Evolutionary conservation across 2,888 invertebrate genomes (phyloP), one percentile per base, ranked within the genome.

Genomic region (Gastracanthus pulcherrimus): DNA sequence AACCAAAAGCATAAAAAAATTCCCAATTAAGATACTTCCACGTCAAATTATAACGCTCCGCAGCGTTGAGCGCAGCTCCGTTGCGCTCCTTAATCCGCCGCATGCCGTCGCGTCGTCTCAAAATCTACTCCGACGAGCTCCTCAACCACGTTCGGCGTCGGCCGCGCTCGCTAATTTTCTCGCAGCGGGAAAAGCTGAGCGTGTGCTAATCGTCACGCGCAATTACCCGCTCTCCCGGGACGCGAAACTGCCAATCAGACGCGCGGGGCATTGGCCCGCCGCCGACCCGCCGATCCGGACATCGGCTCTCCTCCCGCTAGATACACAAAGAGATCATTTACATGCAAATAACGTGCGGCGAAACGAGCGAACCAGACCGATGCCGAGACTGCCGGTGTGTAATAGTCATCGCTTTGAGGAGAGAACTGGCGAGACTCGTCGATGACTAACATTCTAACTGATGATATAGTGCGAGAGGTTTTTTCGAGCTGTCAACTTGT

Each of bases 191-290:
- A 55, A 76, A 76, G 69, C 23, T 19, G 23, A 31, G 31, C n/a
- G 2, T 16, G 82, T 83, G 82, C 67, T 84, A 83, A 84, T 83
- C 82, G 84, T 84, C 82, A 78, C 82, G 82, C 81, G 82, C 82
- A 86, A 86, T 86, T 84, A 86, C 82, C 26, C 29, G 23, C 48
- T 36, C 78, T 76, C 64, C n/a, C n/a, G n/a, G n/a, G 78, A 58
- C 66, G 75, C 71, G 75, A 69, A 83, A 82, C 83, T 84, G 80
- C 78, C 83, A 83, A 82, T 83, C 83, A 80, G 76, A 82, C 58
- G 45, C 60, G 60, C 34, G 79, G 60, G 75, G n/a, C n/a, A n/a
- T n/a, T n/a, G n/a, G n/a, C n/a, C n/a, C n/a, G n/a, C n/a, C 79
- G 62, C 77, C 62, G 76, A 71, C 72, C 76, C 69, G 19, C 23